A percentile compares a stretch with the other conserved stretches of the same genome.
These are phyloP conservation scores for Philopedon plagiatum DNA, from an alignment of 2,888 invertebrate genomes.

Conservation along the genomic window DNA sequence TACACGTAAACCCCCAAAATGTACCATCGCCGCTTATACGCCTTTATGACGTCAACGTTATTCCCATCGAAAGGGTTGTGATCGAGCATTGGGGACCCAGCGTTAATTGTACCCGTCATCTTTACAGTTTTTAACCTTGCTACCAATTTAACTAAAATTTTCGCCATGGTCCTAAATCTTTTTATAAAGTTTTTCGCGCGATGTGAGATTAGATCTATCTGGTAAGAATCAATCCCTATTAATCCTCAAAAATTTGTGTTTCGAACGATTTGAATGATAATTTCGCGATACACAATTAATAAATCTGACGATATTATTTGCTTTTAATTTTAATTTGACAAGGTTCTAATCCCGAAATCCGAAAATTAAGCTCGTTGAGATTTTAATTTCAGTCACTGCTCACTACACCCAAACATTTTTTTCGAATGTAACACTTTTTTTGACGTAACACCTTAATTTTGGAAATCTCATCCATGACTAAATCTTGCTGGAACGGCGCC, in stretches of 20 bases:
- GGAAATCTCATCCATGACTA: not conserved
- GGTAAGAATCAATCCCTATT: conserved; percentile 9
- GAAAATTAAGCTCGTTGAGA: not conserved
- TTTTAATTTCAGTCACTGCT: conserved; percentile 9
- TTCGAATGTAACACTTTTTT: not conserved
- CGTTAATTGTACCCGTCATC: conserved; percentile 19
- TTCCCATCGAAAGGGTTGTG: conserved; percentile 21
- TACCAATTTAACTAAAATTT: conserved; percentile 33
- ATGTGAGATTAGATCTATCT: not conserved
- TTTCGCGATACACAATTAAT: conserved; percentile 7
- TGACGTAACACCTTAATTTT: not conserved
- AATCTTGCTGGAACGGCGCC: not conserved
- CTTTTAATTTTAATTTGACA: conserved; percentile 21
- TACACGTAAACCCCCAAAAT: conserved; percentile 87
- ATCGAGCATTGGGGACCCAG: conserved; percentile 22
- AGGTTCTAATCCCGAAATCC: conserved; percentile 13
- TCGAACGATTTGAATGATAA: not conserved
- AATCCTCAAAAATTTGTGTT: not conserved
- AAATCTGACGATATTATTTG: conserved; percentile 21
- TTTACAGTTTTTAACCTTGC: conserved; percentile 18
- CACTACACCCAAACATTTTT: conserved; percentile 9
- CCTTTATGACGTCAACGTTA: conserved; percentile 65
- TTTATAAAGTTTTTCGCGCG: conserved; percentile 22
- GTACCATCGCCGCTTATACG: conserved; percentile 84
- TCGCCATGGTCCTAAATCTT: conserved; percentile 25